Evolutionary conservation across 2,113 vertebrate genomes (phyloP).

Genomic region (Otocyon megalotis): DNA sequence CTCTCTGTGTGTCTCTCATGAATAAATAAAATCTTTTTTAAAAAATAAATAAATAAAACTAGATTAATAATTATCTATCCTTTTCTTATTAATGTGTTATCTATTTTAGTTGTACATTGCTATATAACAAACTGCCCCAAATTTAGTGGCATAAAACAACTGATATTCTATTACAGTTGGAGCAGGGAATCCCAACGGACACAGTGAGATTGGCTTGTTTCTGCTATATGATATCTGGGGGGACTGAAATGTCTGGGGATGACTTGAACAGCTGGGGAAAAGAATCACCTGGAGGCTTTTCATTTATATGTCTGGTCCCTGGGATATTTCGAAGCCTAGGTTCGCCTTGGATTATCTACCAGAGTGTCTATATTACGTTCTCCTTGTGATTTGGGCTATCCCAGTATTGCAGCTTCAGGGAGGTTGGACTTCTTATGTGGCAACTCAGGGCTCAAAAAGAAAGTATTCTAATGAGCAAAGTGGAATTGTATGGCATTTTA

Average conservation of each 20-base stretch:
- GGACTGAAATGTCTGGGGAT: background rate
- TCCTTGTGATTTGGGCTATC: background rate
- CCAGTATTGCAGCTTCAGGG: background rate
- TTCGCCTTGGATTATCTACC: background rate
- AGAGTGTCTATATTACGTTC: background rate
- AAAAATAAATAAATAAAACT: background rate
- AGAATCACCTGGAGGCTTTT: background rate
- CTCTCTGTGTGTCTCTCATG: too few species aligned
- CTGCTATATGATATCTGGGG: background rate
- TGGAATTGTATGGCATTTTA: background rate
- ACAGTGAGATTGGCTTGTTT: background rate
- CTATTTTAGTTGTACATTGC: slow-evolving; percentile 7
- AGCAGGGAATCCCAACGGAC: background rate
- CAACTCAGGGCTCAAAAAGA: background rate
- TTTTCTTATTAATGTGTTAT: slow-evolving; percentile 38
- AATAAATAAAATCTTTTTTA: too few species aligned
- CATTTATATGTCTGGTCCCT: background rate
- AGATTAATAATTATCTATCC: background rate
- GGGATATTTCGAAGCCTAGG: background rate
- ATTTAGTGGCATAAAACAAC: background rate
- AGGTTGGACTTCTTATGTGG: background rate
- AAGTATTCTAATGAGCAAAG: background rate
- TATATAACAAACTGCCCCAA: background rate
- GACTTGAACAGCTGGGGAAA: background rate
- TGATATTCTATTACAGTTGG: background rate